Evolutionary conservation across 2,888 invertebrate genomes (phyloP), one percentile per base, ranked within the genome.

Genomic region (Bedellia somnulentella): DNA sequence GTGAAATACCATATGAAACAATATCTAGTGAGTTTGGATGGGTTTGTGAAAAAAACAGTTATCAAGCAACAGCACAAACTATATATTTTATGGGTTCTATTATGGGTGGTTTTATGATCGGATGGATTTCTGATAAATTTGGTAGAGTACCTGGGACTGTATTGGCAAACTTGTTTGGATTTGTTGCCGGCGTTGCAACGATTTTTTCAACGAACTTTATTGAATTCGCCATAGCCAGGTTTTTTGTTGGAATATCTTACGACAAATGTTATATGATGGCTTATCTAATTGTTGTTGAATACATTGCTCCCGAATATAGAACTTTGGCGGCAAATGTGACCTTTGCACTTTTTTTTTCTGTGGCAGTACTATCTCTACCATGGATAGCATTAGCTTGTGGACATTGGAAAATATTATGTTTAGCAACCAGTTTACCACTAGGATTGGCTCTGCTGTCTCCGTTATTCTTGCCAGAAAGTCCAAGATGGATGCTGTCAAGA

Each of bases 401-500:
- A 6, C 30, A 37, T 22, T 37, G 36, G 36, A 32, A 34, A 17
- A 32, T 21, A 8, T 24, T 32, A 3, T 30, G 28, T 4, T 29
- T 37, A 22, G 35, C 24, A 8, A 35, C 34, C 4, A 31, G 35
- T 24, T 15, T 37, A 9, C 33, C 34, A 4, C 4, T 59, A 33
- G 49, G 40, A 1, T 37, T 53, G 21, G 54, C 49, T 31, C 16
- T 59, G 17, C 39, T 62, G n/a, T 34, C 57, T 27, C 57, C 54
- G 23, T 46, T 58, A 12, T 39, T 55, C 24, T 32, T 62, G 34
- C 58, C 57, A 13, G 62, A 62, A 44, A 62, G 62, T 37, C 57
- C 61, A 21, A 51, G 56, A 38, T 62, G 61, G 61, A 37, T 61
- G 14, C 40, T 61, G 15, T 52, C 60, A 16, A 55, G 46, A 45